Evolutionary conservation across 92 coral and sea anemone species (phyloP), one percentile per base, ranked within the genome.

Genomic region (Parazoanthus darwini): DNA sequence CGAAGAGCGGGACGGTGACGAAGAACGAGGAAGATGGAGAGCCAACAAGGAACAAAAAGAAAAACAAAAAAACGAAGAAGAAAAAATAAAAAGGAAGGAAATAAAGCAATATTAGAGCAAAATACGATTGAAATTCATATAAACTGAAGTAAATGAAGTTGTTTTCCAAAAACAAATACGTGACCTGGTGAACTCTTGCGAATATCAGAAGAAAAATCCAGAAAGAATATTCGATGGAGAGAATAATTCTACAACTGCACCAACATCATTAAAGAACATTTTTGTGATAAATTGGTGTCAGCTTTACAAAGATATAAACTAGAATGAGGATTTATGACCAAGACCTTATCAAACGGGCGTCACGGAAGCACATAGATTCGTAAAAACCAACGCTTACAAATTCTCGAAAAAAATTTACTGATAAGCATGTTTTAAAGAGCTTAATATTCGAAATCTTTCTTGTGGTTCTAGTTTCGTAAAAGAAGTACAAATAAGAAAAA

Each of bases 261-360:
- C 54, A 38, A 44, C 79, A 76, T 39, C 48, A 39, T 14, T 43
- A 22, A 25, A 67, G 23, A 23, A 22, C 39, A 67, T 82, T 66
- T 66, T 13, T n/a, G 54, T 46, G 87, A 84, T 68, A n/a, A 46
- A 84, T 73, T 84, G 51, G 54, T 71, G 67, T 71, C 78, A 84
- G 78, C 44, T 70, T 71, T 36, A 73, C 16, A 84, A 46, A 68
- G 67, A 84, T 84, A 43, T 29, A 71, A 16, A 44, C 20, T 22
- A 44, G 25, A 33, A 29, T 15, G 39, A 70, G 79, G 43, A 72
- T 71, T 71, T 83, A 83, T 68, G 54, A 44, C 66, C 79, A 11
- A 51, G 37, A 35, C 66, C 87, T 84, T 84, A 84, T 84, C 43
- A 14, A 35, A 23, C 16, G 78, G 79, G 66, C 14, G 79, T 70